A percentile compares a stretch with the other conserved stretches of the same genome.
Conservation (phyloP, 2,888 invertebrate genomes). For the Vanessa cardui region DNA sequence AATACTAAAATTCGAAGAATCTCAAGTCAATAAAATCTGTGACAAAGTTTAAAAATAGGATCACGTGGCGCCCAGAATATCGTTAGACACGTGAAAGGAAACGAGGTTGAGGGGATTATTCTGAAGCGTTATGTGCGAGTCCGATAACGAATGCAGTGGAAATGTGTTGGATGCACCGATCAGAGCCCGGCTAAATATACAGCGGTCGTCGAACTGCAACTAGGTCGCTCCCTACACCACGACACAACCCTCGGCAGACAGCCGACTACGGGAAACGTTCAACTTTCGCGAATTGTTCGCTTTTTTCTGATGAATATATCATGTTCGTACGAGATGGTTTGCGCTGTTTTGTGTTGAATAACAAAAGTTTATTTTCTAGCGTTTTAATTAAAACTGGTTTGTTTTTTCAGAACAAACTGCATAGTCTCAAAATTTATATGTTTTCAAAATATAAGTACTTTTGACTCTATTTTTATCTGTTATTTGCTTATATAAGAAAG, state of each 20-base stretch:
- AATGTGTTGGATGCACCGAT: slow-evolving; percentile 64
- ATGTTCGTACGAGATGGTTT: background rate
- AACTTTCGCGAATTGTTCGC: slow-evolving; percentile 26
- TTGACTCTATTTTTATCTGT: background rate
- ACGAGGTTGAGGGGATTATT: slow-evolving; percentile 47
- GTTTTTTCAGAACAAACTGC: background rate
- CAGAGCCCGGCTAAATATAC: slow-evolving; percentile 72
- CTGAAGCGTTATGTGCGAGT: slow-evolving; percentile 42
- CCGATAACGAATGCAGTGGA: slow-evolving; percentile 62
- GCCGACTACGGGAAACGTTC: slow-evolving; percentile 9
- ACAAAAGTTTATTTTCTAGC: slow-evolving; percentile 3
- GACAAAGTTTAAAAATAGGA: slow-evolving; percentile 27
- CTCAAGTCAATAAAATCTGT: slow-evolving; percentile 4
- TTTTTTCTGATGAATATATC: slow-evolving; percentile 20
- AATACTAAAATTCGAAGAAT: background rate
- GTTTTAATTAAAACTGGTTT: background rate
- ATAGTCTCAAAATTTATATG: background rate
- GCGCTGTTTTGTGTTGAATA: slow-evolving; percentile 5
- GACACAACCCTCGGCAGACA: slow-evolving; percentile 34
- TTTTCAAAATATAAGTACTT: background rate
- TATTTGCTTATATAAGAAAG: background rate
- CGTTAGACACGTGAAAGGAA: slow-evolving; percentile 38
- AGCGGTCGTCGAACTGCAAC: slow-evolving; percentile 72
- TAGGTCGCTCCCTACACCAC: slow-evolving; percentile 61
- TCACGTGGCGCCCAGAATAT: slow-evolving; percentile 36